Conservation (phyloP, 2,888 invertebrate genomes). For the Sinelater perroti region DNA sequence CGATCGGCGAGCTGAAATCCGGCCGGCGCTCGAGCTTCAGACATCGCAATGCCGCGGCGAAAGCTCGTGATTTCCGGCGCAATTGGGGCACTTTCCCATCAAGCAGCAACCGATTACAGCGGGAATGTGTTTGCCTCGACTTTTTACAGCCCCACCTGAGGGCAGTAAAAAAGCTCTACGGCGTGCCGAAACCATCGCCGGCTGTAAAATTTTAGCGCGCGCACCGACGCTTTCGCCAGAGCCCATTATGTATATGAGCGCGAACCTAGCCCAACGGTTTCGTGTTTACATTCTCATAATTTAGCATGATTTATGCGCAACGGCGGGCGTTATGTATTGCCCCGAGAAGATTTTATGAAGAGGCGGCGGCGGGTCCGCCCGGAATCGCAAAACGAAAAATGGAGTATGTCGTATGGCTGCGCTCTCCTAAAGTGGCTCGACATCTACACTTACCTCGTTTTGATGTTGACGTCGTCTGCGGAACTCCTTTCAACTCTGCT, state of each 20-base stretch:
- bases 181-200: background rate
- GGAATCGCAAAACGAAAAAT: conserved; percentile 10
- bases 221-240: conserved; percentile 8
- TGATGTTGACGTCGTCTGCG: too few relatives aligned
- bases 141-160: conserved; percentile 13
- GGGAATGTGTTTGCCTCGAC: background rate
- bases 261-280: conserved; percentile 7
- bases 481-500: too few relatives aligned
- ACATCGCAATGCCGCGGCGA: too few relatives aligned
- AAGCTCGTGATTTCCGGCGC: background rate
- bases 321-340: conserved; percentile 10
- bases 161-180: conserved; percentile 7
- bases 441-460: too few relatives aligned
- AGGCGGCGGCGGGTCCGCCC: background rate
- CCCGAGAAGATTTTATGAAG: conserved; percentile 15
- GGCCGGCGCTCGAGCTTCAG: background rate
- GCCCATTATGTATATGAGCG: conserved; percentile 14
- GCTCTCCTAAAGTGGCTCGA: too few relatives aligned
- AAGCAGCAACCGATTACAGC: conserved; percentile 4
- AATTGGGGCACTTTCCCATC: conserved; percentile 1
- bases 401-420: conserved; percentile 4
- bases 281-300: conserved; percentile 17
- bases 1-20: background rate
- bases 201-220: background rate
- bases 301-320: conserved; percentile 14